Percentiles rank a stretch among this genome's conserved stretches.
These are phyloP conservation scores for Cotesia vestalis DNA, from an alignment of 1,140 invertebrate genomes.

Conservation along the genomic window DNA sequence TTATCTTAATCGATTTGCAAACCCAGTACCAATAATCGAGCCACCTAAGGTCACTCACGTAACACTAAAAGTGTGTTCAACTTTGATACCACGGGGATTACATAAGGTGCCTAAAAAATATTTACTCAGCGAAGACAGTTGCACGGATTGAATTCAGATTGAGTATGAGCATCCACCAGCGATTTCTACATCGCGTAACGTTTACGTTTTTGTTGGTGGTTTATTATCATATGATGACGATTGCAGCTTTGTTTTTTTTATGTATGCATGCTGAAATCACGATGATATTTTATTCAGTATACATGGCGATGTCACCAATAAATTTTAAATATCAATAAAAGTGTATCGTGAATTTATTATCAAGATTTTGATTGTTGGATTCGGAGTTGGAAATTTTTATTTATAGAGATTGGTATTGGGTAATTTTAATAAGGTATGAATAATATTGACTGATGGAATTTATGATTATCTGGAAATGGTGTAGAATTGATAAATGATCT, in stretches of 20 bases:
- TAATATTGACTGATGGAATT: no score
- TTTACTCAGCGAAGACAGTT: neutral
- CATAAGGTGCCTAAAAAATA: constrained; percentile 33
- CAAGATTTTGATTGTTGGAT: no score
- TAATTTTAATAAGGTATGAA: no score
- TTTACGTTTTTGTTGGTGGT: constrained; percentile 1
- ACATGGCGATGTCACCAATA: no score
- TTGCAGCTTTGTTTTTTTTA: constrained; percentile 3
- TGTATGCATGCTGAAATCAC: neutral
- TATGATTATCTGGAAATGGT: no score
- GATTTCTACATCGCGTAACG: constrained; percentile 23
- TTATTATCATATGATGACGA: constrained; percentile 17
- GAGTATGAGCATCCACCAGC: constrained; percentile 7
- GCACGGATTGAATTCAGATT: constrained; percentile 38
- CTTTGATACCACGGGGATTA: constrained; percentile 14
- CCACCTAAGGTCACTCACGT: constrained; percentile 7
- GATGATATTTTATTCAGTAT: no score
- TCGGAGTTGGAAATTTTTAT: no score
- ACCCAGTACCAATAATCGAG: neutral
- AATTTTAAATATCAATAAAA: no score
- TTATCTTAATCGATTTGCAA: neutral
- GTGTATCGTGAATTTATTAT: no score
- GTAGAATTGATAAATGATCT: no score
- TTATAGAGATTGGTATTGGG: no score
- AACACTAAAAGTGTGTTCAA: constrained; percentile 23